These are phyloP conservation scores for Pseudopipra pipra DNA, from an alignment of 2,113 vertebrate genomes.

Conservation along the genomic window DNA sequence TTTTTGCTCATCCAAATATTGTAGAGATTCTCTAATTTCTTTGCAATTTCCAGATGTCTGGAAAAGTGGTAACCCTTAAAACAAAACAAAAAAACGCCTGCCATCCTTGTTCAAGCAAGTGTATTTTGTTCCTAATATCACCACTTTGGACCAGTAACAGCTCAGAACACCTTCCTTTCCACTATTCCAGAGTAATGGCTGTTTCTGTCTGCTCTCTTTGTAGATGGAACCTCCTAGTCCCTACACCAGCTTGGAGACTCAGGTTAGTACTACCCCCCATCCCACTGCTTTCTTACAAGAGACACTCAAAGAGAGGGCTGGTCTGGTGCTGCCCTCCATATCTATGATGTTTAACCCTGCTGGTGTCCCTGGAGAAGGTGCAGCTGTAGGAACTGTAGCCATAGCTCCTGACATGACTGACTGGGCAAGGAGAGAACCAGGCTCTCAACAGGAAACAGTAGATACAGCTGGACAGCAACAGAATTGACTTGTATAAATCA, in stretches of 20 bases:
- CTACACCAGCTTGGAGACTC: conserved; percentile 53
- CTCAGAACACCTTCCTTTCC: not conserved
- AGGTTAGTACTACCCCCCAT: conserved; percentile 48
- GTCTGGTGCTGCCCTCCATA: not conserved
- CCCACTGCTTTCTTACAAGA: not conserved
- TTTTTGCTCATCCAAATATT: not conserved
- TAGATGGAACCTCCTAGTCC: conserved; percentile 69
- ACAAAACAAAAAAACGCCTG: not conserved
- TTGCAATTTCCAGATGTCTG: not conserved
- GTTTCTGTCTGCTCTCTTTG: conserved; percentile 25
- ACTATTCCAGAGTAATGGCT: not conserved
- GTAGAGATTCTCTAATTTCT: not conserved
- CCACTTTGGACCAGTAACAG: not conserved
- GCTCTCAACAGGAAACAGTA: not conserved
- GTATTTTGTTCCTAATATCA: not conserved
- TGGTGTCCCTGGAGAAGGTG: not conserved
- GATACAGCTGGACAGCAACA: not conserved
- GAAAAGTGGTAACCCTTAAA: not conserved
- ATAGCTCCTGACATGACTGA: not conserved
- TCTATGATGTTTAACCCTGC: not conserved
- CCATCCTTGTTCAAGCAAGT: not conserved
- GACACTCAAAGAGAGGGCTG: too few relatives aligned
- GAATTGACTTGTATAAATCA: not conserved
- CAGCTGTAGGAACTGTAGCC: not conserved
- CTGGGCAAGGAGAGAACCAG: not conserved